Evolutionary conservation across 2,113 vertebrate species (phyloP).

Genomic region (Malurus alboscapulatus): DNA sequence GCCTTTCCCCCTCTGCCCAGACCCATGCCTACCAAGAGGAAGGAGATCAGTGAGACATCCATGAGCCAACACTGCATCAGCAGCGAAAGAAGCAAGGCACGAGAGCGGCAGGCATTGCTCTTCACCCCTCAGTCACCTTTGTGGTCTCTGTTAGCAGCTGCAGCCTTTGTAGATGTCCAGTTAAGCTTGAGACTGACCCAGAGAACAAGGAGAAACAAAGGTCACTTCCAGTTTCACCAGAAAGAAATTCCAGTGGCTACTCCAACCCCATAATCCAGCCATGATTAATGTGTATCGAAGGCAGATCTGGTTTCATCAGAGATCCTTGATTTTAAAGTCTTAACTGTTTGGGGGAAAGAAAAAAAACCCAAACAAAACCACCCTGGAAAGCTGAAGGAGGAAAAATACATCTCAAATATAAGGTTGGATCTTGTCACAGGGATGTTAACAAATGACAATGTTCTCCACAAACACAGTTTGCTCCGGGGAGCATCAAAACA

Average conservation of each 20-base stretch:
- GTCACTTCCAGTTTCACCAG: conserved; percentile 43
- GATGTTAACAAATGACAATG: background rate
- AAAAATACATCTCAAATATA: background rate
- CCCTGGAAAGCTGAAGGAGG: background rate
- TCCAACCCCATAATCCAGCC: conserved; percentile 37
- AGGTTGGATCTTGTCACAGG: background rate
- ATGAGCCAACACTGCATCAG: fast-evolving
- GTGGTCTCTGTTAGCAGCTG: conserved; percentile 2
- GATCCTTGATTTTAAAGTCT: background rate
- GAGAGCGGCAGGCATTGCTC: background rate
- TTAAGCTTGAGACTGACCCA: conserved; percentile 18
- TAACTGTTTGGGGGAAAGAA: background rate
- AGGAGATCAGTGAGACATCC: background rate
- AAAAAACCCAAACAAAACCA: background rate
- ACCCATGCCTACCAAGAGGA: background rate
- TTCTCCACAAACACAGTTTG: background rate
- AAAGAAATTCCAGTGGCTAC: conserved; percentile 51
- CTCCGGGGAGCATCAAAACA: background rate
- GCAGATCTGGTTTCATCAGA: conserved; percentile 30
- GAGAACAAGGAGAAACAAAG: conserved; percentile 36
- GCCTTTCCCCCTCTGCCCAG: background rate
- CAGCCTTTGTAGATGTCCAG: conserved; percentile 30
- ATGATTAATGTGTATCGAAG: background rate
- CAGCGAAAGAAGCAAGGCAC: background rate
- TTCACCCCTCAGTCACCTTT: conserved; percentile 23